phyloP scores from a whole-genome alignment of 2,888 invertebrate genomes.

The Sphaerophoria taeniata region DNA sequence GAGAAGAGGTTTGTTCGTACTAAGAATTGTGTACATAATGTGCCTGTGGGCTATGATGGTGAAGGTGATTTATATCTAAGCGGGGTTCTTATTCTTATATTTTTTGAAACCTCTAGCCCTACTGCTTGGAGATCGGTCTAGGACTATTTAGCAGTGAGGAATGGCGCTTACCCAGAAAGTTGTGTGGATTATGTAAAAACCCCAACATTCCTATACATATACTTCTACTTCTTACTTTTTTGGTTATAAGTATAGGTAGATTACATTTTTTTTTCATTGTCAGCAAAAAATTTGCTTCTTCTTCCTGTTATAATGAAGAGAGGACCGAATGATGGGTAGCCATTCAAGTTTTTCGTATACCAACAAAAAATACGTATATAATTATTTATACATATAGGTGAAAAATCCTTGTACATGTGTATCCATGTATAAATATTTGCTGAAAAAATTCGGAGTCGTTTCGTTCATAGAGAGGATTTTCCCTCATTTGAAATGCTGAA shows the following conservation, averaged over 20 bases:
- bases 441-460: too few species aligned
- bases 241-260: constrained; percentile 17
- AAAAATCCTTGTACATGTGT: too few species aligned
- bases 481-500: constrained; percentile 17
- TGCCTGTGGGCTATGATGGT: constrained; percentile 17
- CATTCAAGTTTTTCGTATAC: constrained; percentile 33
- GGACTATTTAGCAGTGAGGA: neutral
- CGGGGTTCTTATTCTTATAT: constrained; percentile 69
- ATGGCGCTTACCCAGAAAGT: constrained; percentile 22
- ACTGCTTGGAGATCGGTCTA: neutral
- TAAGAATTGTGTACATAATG: constrained; percentile 27
- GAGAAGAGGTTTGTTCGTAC: constrained; percentile 47
- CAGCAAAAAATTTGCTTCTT: constrained; percentile 43
- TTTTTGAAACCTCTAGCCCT: constrained; percentile 39
- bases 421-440: too few species aligned
- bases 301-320: neutral
- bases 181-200: constrained; percentile 44
- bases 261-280: constrained; percentile 46
- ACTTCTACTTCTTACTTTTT: constrained; percentile 2
- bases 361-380: neutral
- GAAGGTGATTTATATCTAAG: constrained; percentile 47
- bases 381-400: too few species aligned
- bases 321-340: constrained; percentile 49
- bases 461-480: constrained; percentile 2
- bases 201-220: neutral